Conservation (phyloP, 1,140 invertebrate genomes). For the Drosophila truncata region DNA sequence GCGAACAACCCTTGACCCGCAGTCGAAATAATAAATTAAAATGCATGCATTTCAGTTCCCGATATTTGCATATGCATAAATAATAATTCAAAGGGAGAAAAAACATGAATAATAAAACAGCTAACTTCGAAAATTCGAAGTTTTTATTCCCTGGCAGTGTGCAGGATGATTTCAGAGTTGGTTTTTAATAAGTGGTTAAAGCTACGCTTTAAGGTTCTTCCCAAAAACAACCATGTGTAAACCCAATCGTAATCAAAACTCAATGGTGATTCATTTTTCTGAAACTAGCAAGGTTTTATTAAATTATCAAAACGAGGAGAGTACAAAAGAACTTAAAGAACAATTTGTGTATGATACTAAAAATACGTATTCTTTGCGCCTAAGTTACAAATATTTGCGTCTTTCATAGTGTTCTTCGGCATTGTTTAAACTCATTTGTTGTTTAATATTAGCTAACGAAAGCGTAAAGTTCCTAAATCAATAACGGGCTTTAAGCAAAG, state of each 20-base stretch:
- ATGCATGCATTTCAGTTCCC: neutral
- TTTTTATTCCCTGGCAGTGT: neutral
- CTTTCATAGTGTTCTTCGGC: conserved; percentile 46
- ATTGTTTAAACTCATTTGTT: conserved; percentile 19
- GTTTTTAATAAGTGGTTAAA: too few species aligned
- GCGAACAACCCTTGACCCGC: neutral
- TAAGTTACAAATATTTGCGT: conserved; percentile 27
- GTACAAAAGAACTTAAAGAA: conserved; percentile 73
- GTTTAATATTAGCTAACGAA: conserved; percentile 26
- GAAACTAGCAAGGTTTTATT: conserved; percentile 69
- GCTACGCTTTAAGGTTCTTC: neutral
- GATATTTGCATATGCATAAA: neutral
- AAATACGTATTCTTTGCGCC: conserved; percentile 26
- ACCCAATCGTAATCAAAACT: neutral
- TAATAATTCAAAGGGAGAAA: neutral
- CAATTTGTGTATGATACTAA: conserved; percentile 46
- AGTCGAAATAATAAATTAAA: neutral
- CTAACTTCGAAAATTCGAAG: neutral
- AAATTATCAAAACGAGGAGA: conserved; percentile 57
- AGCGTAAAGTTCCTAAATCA: conserved; percentile 19
- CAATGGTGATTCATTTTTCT: conserved; percentile 45
- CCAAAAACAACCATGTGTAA: neutral
- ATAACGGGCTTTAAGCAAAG: conserved; percentile 6
- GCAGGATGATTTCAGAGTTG: too few species aligned
- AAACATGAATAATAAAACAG: neutral